Evolutionary conservation across 2,888 invertebrate species (phyloP), one percentile per base, ranked within the genome.

Genomic region (Lasioglossum calceatum): DNA sequence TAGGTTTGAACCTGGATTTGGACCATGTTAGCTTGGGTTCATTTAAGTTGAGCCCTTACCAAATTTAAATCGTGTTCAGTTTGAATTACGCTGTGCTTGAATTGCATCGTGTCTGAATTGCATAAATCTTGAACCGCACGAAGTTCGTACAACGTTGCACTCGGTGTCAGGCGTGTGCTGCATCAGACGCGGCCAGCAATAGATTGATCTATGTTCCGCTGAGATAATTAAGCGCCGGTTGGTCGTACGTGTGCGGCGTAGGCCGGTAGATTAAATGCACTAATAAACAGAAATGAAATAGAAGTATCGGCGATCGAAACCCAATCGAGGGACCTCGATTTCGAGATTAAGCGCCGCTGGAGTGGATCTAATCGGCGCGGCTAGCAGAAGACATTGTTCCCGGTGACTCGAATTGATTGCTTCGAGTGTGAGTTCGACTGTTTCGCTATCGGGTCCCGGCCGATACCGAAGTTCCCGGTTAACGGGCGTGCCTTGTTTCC

Each of bases 391-490:
- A 84, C 77, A 79, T 84, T 90, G 86, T 90, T 83, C 84, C 79
- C 81, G 84, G 81, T 86, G 90, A 88, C 90, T 81, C 84, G 86
- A 88, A 89, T 90, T 88, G 89, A 89, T 89, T 90, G 90, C 88
- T 81, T 85, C 70, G 84, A 81, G 84, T 83, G 84, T 77, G 84
- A 90, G 88, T 80, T 85, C 58, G 47, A 84, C 75, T 85, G 75
- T 81, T 74, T 58, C 76, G 76, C 44, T 61, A 50, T 67, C 73
- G 36, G 50, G 27, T 64, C 39, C 47, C 70, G 61, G 16, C 12
- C 67, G 76, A 73, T 58, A 61, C 54, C 58, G 19, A 32, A 77
- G 79, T 77, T 79, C 39, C 36, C 58, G 54, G 64, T 79, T 79
- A 72, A 76, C 76, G 39, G 67, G 23, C n/a, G 16, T 36, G 39